Evolutionary conservation across 2,888 invertebrate genomes (phyloP).

Genomic region (Rutpela maculata): DNA sequence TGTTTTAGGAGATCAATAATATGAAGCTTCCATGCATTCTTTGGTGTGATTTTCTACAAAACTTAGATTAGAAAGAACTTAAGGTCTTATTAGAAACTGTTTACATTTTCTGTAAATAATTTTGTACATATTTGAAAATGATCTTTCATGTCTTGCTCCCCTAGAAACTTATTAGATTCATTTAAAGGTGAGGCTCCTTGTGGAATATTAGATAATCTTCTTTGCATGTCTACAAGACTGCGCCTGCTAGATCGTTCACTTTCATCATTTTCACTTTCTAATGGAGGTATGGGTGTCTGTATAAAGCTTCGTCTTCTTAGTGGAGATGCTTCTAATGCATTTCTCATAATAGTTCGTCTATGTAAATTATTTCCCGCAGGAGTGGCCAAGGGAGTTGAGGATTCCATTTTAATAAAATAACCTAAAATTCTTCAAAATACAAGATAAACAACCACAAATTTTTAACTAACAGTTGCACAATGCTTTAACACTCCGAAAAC

Average conservation of each 20-base stretch:
- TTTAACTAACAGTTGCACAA: too few relatives aligned
- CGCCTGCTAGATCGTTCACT: constrained; percentile 57
- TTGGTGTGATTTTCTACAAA: constrained; percentile 88
- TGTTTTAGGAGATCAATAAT: constrained; percentile 90
- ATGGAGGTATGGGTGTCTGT: constrained; percentile 16
- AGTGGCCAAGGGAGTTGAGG: constrained; percentile 49
- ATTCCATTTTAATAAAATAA: constrained; percentile 31
- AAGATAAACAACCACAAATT: too few relatives aligned
- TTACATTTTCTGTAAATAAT: constrained; percentile 87
- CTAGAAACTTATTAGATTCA: constrained; percentile 59
- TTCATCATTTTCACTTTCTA: constrained; percentile 55
- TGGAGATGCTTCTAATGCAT: constrained; percentile 38
- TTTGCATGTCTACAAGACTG: constrained; percentile 54
- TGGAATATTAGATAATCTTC: constrained; percentile 49
- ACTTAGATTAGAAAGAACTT: constrained; percentile 31
- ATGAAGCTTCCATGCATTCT: constrained; percentile 92
- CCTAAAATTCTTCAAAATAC: too few relatives aligned
- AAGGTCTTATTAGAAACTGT: constrained; percentile 59
- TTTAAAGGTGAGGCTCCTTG: constrained; percentile 46
- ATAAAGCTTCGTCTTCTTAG: constrained; percentile 38
- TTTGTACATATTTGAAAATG: constrained; percentile 86
- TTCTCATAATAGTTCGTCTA: constrained; percentile 38
- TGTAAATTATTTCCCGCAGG: constrained; percentile 33
- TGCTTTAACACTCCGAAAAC: too few relatives aligned
- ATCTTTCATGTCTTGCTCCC: constrained; percentile 77